These are phyloP conservation scores for Manis crassicaudata DNA, from an alignment of 2,797 vertebrate species.

Conservation along the genomic window DNA sequence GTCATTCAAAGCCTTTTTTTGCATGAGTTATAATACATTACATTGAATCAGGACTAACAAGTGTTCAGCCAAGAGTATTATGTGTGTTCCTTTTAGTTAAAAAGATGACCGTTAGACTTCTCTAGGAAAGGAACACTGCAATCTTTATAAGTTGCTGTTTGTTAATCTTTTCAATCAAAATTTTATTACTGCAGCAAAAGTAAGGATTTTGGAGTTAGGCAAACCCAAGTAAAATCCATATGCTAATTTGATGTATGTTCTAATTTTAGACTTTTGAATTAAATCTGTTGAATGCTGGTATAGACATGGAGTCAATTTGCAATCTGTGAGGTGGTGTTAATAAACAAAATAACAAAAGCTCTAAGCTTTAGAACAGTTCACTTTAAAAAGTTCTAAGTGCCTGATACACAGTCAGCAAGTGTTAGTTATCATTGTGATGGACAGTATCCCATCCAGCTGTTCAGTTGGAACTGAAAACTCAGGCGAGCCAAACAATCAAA, in stretches of 20 bases:
- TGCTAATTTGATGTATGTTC: not conserved
- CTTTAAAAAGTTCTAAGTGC: not conserved
- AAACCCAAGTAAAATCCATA: not conserved
- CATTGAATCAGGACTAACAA: not conserved
- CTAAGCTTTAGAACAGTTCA: not conserved
- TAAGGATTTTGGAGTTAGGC: not conserved
- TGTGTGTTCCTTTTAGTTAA: not conserved
- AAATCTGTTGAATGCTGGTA: not conserved
- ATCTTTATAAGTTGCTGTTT: not conserved
- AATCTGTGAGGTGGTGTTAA: not conserved
- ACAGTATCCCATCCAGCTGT: not conserved
- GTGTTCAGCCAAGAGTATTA: not conserved
- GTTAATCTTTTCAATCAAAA: not conserved
- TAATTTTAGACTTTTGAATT: slow-evolving; percentile 6
- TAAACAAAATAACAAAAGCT: not conserved
- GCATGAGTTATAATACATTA: not conserved
- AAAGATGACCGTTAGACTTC: not conserved
- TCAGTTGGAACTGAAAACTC: not conserved
- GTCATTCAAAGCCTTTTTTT: not conserved
- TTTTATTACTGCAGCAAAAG: not conserved
- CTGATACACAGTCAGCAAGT: not conserved
- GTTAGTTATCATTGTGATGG: not conserved
- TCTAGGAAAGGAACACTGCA: not conserved
- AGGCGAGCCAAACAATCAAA: not conserved
- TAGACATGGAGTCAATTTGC: not conserved